Evolutionary conservation across 2,113 vertebrate genomes (phyloP), one percentile per base, ranked within the genome.

Genomic region (Nymphicus hollandicus): DNA sequence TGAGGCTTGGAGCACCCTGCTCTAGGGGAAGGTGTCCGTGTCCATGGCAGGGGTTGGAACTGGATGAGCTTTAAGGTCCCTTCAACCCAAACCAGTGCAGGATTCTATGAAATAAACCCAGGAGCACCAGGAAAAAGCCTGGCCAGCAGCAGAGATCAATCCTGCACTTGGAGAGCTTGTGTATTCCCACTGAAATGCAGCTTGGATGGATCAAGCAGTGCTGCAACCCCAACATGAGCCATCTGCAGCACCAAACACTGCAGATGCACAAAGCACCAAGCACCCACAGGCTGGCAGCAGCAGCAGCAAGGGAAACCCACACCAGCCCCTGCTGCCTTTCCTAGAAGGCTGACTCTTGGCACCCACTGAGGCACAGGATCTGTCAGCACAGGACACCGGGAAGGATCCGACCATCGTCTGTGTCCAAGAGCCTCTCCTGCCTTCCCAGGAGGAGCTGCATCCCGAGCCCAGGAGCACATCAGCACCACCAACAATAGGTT

Each of bases 221-320:
- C 60, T 28, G 43, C 44, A 77, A 47, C 35, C 49, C 58, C 39
- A 15, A 2, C 0, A 0, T 0, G 27, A 86, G 63, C 47, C 61
- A 60, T 16, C 20, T n/a, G 44, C 2, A 18, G 27, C 39, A 17
- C 47, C 0, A 0, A n/a, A 27, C 0, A 0, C 68, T 73, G 66
- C 37, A n/a, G n/a, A n/a, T n/a, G n/a, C 10, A 0, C 3, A 1
- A n/a, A 27, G 46, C 43, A 39, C 60, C 7, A 0, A 7, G 52
- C 7, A 8, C 35, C 25, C 35, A 5, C 1, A 0, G 69, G 56
- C 81, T 49, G 39, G 65, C 74, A 47, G 55, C 4, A 1, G 55
- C 4, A 1, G 25, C 66, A 81, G 53, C 2, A 2, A 73, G 43
- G 49, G 85, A 76, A 93, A 79, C 19, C 56, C 53, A 53, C 60